A percentile compares a stretch with the other conserved stretches of the same genome.
Evolutionary conservation across 2,888 invertebrate genomes (phyloP).

Genomic region (Synergus laeviventris): DNA sequence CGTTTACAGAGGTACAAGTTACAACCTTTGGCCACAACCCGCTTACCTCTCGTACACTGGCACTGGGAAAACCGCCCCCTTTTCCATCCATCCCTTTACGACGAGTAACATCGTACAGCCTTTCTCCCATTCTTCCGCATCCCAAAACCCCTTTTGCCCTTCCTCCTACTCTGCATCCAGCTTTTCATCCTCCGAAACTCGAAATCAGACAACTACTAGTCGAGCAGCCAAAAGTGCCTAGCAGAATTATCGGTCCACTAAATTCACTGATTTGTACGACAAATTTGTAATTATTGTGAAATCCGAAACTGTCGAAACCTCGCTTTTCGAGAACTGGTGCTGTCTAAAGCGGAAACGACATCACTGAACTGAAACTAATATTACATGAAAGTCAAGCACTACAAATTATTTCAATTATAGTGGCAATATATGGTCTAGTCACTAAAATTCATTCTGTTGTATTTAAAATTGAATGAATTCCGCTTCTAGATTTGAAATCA

Average conservation of each 20-base stretch:
- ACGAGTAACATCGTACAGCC: constrained; percentile 9
- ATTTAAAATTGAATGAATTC: too few species aligned
- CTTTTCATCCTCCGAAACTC: constrained; percentile 45
- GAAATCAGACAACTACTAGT: constrained; percentile 51
- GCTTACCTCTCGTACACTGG: constrained; percentile 42
- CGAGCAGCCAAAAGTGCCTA: constrained; percentile 50
- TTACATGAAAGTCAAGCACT: not conserved
- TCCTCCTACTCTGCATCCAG: not conserved
- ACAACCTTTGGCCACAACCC: constrained; percentile 59
- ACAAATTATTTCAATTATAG: not conserved
- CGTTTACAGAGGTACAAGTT: constrained; percentile 72
- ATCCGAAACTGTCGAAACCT: constrained; percentile 57
- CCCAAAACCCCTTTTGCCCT: not conserved
- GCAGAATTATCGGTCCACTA: constrained; percentile 62
- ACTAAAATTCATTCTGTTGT: too few species aligned
- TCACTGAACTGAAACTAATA: not conserved
- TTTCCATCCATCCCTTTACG: constrained; percentile 22
- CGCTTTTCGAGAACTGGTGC: not conserved
- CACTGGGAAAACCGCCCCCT: constrained; percentile 13
- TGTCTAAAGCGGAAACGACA: not conserved
- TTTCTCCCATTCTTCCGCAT: not conserved
- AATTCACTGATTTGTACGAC: constrained; percentile 64
- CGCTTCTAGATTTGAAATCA: not conserved
- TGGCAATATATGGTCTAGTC: too few species aligned
- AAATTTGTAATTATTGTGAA: constrained; percentile 68